phyloP scores from a whole-genome alignment of 2,113 vertebrate genomes.

The Suncus etruscus region DNA sequence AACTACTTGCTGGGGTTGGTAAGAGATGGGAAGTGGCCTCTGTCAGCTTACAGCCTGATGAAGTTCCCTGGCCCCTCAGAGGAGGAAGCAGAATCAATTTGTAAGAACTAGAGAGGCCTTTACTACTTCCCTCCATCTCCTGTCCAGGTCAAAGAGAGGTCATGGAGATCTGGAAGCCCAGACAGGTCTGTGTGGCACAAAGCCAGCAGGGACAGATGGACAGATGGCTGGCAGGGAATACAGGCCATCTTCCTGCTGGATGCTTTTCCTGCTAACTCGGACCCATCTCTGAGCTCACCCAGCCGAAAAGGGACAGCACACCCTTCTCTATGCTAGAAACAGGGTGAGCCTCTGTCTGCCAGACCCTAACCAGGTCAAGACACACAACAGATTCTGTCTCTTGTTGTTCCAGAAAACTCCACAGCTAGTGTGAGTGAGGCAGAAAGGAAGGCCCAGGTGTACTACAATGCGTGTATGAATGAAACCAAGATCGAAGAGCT shows the following conservation, averaged over 20 bases:
- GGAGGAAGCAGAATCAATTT: no score
- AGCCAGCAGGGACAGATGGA: neutral
- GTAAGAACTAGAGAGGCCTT: no score
- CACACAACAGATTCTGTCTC: fast-evolving
- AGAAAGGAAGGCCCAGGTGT: slow-evolving; percentile 94
- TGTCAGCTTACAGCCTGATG: no score
- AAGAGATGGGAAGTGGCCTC: no score
- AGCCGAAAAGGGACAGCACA: neutral
- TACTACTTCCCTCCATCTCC: neutral
- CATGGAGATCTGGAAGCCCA: neutral
- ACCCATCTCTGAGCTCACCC: no score
- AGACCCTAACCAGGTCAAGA: neutral
- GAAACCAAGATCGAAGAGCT: slow-evolving; percentile 95
- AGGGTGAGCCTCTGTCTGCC: neutral
- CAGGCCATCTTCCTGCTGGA: no score
- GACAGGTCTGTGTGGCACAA: neutral
- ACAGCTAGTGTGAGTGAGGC: slow-evolving; percentile 91
- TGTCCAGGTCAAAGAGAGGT: no score
- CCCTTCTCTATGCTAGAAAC: no score
- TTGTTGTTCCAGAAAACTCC: slow-evolving; percentile 90
- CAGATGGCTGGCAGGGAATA: no score
- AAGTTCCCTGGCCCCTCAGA: no score
- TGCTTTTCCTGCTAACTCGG: no score
- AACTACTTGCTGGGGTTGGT: no score
- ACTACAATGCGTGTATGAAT: slow-evolving; percentile 97